Percentiles rank a stretch among this genome's conserved stretches.
phyloP scores from a whole-genome alignment of 2,888 invertebrate genomes.

The Apantesis nais region DNA sequence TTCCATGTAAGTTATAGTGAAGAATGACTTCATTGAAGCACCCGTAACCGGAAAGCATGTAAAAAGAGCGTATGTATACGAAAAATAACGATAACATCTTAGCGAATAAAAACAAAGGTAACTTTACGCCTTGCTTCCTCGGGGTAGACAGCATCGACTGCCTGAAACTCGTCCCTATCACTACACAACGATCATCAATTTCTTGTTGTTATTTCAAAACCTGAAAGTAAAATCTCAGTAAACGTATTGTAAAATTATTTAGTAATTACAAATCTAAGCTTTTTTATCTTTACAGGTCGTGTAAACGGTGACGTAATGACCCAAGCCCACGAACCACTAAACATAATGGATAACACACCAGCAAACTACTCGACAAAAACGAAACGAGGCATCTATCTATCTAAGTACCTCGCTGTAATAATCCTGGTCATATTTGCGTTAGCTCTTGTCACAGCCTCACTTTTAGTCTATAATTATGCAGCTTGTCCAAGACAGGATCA shows the following conservation, averaged over 20 bases:
- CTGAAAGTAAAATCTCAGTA: too few relatives aligned
- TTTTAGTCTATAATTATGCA: constrained; percentile 91
- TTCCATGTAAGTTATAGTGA: too few relatives aligned
- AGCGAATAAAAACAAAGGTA: not conserved
- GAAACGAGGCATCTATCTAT: constrained; percentile 87
- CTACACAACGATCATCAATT: not conserved
- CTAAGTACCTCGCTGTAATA: constrained; percentile 87
- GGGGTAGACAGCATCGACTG: not conserved
- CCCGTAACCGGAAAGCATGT: too few relatives aligned
- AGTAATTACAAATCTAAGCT: not conserved
- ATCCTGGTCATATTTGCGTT: constrained; percentile 87
- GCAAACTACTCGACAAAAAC: constrained; percentile 88
- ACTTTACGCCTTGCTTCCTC: not conserved
- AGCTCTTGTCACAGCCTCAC: constrained; percentile 89
- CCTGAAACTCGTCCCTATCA: not conserved
- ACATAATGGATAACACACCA: constrained; percentile 87
- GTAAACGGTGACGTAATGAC: constrained; percentile 80
- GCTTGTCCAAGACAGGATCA: constrained; percentile 86
- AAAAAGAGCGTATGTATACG: too few relatives aligned
- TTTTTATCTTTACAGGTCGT: constrained; percentile 66
- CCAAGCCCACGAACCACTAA: constrained; percentile 78
- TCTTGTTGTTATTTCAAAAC: not conserved
- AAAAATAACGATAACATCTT: not conserved
- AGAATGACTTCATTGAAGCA: too few relatives aligned
- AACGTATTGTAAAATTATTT: not conserved